Evolutionary conservation across 2,797 vertebrate genomes (phyloP).

Genomic region (Pristis pectinata): DNA sequence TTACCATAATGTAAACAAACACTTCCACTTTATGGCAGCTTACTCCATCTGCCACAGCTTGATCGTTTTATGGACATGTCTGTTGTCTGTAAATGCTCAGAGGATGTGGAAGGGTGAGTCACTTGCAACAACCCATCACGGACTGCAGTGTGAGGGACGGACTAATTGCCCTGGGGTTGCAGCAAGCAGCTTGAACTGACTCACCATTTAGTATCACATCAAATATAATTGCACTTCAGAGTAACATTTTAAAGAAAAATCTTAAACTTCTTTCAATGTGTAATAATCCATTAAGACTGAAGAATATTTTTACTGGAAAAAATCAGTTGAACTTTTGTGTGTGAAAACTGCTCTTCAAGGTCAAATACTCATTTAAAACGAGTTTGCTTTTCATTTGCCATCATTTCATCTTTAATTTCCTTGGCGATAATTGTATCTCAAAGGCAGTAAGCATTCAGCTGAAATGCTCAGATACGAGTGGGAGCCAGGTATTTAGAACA

Average conservation of each 20-base stretch:
- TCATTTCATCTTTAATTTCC: constrained; percentile 12
- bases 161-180: no score
- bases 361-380: constrained; percentile 14
- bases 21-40: no score
- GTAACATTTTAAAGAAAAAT: background rate
- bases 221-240: background rate
- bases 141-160: no score
- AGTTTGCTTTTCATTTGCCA: background rate
- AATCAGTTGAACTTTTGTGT: background rate
- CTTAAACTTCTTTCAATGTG: background rate
- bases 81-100: no score
- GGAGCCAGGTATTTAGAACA: constrained; percentile 11
- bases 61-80: no score
- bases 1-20: no score
- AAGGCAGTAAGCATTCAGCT: background rate
- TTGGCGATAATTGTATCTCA: background rate
- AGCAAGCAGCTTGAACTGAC: no score
- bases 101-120: no score
- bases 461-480: background rate
- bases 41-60: no score
- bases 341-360: background rate
- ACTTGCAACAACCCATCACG: no score
- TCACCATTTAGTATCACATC: no score
- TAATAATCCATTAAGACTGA: background rate
- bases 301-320: background rate